phyloP scores from a whole-genome alignment of 2,888 invertebrate species.

The Diachrysia chrysitis region DNA sequence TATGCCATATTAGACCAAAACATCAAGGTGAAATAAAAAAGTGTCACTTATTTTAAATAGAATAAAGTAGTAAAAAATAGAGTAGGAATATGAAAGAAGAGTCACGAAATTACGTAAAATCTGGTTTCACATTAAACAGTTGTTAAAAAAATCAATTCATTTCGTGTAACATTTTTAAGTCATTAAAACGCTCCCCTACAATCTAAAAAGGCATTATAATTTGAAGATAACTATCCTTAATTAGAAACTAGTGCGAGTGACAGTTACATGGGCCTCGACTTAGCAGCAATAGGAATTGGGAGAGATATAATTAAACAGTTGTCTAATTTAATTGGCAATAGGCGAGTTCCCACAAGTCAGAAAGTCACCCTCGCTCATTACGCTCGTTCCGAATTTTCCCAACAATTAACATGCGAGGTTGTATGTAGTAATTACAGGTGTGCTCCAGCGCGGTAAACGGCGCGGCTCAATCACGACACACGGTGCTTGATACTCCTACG shows the following conservation, averaged over 20 bases:
- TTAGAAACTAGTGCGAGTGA: conserved; percentile 69
- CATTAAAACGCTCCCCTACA: conserved; percentile 72
- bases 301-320: conserved; percentile 84
- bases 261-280: conserved; percentile 68
- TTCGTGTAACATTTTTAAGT: conserved; percentile 65
- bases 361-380: conserved; percentile 83
- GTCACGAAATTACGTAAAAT: conserved; percentile 9
- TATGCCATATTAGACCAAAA: no score
- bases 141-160: conserved; percentile 67
- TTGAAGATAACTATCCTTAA: conserved; percentile 75
- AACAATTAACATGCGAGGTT: conserved; percentile 82
- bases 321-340: conserved; percentile 88
- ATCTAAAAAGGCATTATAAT: conserved; percentile 70
- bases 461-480: conserved; percentile 74
- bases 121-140: conserved; percentile 29
- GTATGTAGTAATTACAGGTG: conserved; percentile 76
- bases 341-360: conserved; percentile 86
- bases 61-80: neutral
- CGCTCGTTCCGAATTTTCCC: conserved; percentile 78
- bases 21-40: no score
- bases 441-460: conserved; percentile 72
- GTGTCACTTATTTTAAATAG: no score
- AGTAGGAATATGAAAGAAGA: conserved; percentile 7
- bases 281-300: conserved; percentile 73
- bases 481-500: conserved; percentile 24